These are phyloP conservation scores for Choloepus hoffmanni DNA, from an alignment of 2,113 vertebrate genomes.

Conservation along the genomic window DNA sequence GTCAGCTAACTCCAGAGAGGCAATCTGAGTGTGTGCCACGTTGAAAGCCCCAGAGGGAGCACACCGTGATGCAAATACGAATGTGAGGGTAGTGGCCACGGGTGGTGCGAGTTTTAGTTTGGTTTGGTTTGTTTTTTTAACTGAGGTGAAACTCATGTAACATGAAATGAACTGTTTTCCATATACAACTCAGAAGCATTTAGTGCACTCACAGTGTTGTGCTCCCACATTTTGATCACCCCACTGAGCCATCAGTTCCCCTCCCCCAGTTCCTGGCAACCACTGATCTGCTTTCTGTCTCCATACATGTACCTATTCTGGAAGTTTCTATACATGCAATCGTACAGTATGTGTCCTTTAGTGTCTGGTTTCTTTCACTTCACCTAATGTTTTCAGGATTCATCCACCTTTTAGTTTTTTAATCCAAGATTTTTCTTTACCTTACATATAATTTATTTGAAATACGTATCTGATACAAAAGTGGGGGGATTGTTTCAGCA, in stretches of 20 bases:
- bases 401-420: not conserved
- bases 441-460: not conserved
- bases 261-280: not conserved
- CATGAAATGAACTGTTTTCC: not conserved
- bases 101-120: not conserved
- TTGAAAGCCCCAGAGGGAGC: not conserved
- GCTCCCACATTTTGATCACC: too few species aligned
- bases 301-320: not conserved
- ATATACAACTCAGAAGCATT: too few species aligned
- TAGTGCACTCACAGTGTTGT: fast-evolving
- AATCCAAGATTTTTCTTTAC: not conserved
- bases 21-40: fast-evolving
- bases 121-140: not conserved
- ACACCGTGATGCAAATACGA: fast-evolving
- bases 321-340: not conserved
- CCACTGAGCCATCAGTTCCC: fast-evolving
- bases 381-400: not conserved
- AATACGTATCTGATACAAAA: not conserved
- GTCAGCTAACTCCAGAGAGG: not conserved
- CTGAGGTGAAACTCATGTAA: not conserved
- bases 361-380: not conserved
- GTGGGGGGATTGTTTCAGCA: not conserved
- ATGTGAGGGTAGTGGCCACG: fast-evolving
- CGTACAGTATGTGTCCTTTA: fast-evolving
- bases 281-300: not conserved